Base-by-base conservation (phyloP, 2,888 invertebrate genomes). In the Melanargia galathea region DNA sequence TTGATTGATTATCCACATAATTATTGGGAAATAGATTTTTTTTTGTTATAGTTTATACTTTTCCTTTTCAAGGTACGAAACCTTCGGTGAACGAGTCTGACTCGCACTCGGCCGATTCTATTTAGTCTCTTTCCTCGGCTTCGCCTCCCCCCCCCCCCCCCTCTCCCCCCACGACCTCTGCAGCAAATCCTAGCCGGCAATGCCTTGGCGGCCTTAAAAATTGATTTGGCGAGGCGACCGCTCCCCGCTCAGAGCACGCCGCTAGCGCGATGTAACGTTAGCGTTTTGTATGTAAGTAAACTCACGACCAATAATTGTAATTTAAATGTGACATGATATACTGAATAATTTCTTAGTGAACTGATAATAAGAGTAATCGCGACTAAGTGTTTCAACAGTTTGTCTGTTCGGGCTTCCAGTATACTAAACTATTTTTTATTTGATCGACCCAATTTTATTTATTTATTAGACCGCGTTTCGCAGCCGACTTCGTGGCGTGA, bases 221-320 rank as follows among this genome's bases (percentile, higher is more conserved):
- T 59, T 54, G 59, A n/a, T 63, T 43, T 46, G 30, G 13, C 63
- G 67, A 73, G 68, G 72, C 79, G 80, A 73, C 77, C 77, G 69
- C 62, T 75, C 78, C 78, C 77, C 77, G 79, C 77, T 59, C 73
- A 76, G 73, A 73, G 72, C 75, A 46, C 64, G 65, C 69, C 71
- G 83, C 87, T 82, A 78, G n/a, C n/a, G n/a, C 80, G 76, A 76
- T 74, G 71, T 79, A 79, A 81, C 75, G 74, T 83, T 87, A 85
- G 87, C 85, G 83, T 83, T 82, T 79, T 81, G 79, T 80, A 79
- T 79, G 78, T 86, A 89, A 87, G 85, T 75, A 73, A 83, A 86
- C 80, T 87, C 89, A 90, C 89, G 90, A 91, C 90, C 90, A 91
- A 91, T 91, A 90, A 87, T 83, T 90, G 87, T 90, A 90, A 90